Conservation (phyloP, 2,797 vertebrate species). For the Luscinia megarhynchos region DNA sequence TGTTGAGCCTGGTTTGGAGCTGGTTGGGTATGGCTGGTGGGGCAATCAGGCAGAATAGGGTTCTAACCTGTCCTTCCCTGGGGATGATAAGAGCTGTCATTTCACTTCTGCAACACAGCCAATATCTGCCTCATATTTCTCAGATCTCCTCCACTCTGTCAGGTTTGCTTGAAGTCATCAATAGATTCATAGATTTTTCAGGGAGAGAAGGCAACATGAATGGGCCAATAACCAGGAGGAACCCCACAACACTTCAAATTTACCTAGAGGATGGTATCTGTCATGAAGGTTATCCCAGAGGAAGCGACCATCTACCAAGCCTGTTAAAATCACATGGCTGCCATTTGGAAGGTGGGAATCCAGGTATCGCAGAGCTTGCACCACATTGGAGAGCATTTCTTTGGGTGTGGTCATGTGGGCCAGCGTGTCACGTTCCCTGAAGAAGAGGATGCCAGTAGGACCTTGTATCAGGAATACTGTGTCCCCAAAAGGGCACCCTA, state of each 20-base stretch:
- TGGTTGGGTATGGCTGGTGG: background rate
- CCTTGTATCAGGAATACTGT: background rate
- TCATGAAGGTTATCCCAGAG: conserved; percentile 79
- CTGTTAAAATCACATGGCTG: conserved; percentile 77
- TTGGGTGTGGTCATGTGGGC: conserved; percentile 78
- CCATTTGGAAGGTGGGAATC: conserved; percentile 72
- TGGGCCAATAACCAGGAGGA: background rate
- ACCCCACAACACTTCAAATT: background rate
- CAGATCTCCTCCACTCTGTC: background rate
- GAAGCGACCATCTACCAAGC: conserved; percentile 78
- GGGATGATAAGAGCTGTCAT: background rate
- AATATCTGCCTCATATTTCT: background rate
- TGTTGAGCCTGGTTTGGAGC: background rate
- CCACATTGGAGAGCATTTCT: conserved; percentile 65
- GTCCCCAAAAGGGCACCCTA: background rate
- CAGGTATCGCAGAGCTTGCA: conserved; percentile 66
- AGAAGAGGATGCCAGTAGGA: background rate
- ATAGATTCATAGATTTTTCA: background rate
- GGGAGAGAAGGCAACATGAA: background rate
- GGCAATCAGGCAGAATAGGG: accelerated
- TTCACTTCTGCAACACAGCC: background rate
- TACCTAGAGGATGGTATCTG: conserved; percentile 81
- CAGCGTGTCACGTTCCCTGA: conserved; percentile 68
- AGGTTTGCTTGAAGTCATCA: background rate
- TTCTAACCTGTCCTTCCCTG: background rate